Percentiles rank a stretch among this genome's conserved stretches.
These are phyloP conservation scores for Nomada fucata DNA, from an alignment of 2,888 invertebrate genomes.

Conservation along the genomic window DNA sequence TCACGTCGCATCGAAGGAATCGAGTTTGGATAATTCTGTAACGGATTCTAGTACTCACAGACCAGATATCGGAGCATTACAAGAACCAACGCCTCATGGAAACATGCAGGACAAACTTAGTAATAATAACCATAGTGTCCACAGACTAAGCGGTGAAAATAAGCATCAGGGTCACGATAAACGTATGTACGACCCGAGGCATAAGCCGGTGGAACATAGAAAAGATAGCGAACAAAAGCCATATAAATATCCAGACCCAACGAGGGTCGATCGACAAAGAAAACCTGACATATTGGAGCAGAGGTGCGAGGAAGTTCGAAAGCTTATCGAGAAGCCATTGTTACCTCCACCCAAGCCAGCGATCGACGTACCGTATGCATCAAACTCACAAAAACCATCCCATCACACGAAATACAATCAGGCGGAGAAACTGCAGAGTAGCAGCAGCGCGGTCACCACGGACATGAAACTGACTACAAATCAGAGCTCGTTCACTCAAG, in stretches of 20 bases:
- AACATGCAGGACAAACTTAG: constrained; percentile 74
- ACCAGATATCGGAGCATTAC: constrained; percentile 40
- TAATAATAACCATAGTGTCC: constrained; percentile 74
- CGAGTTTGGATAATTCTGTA: constrained; percentile 52
- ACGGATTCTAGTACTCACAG: constrained; percentile 55
- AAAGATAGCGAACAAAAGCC: constrained; percentile 76
- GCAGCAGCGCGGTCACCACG: constrained; percentile 32
- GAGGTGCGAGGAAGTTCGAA: constrained; percentile 79
- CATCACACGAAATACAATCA: constrained; percentile 77
- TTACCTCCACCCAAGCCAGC: constrained; percentile 76
- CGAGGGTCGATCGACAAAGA: constrained; percentile 70
- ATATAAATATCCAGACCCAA: constrained; percentile 75
- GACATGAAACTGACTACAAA: constrained; percentile 49
- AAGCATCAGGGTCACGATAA: constrained; percentile 75
- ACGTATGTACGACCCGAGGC: constrained; percentile 78
- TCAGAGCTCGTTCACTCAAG: constrained; percentile 63
- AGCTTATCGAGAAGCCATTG: constrained; percentile 79
- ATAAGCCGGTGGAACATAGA: constrained; percentile 70
- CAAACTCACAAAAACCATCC: constrained; percentile 77
- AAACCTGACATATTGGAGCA: constrained; percentile 78
- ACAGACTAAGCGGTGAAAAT: constrained; percentile 65
- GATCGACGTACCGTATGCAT: constrained; percentile 75
- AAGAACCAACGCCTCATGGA: constrained; percentile 63
- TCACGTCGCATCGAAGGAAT: constrained; percentile 64
- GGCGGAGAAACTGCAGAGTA: constrained; percentile 59